phyloP scores from a whole-genome alignment of 1,140 invertebrate genomes.

The Holotrichia oblita region DNA sequence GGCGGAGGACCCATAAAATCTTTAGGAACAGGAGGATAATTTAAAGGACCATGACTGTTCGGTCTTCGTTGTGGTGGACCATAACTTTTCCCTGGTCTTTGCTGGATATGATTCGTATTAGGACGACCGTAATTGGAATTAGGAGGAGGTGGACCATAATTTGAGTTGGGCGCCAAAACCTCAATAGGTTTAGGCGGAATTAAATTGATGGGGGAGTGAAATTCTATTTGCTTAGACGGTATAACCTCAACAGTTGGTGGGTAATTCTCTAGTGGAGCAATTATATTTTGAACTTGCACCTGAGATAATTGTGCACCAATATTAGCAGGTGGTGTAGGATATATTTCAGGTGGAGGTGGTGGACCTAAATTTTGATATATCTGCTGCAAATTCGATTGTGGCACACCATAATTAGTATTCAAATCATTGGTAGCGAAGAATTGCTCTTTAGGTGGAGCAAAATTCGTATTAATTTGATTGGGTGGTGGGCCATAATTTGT shows the following conservation, averaged over 20 bases:
- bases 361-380: neutral
- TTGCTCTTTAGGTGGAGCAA: neutral
- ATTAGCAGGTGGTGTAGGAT: neutral
- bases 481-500: neutral
- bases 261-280: neutral
- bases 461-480: too few species aligned
- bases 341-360: neutral
- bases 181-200: neutral
- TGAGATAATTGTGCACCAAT: neutral
- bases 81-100: slow-evolving; percentile 20
- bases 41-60: slow-evolving; percentile 19
- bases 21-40: neutral
- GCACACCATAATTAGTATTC: neutral
- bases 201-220: neutral
- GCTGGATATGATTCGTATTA: neutral
- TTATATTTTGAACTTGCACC: neutral
- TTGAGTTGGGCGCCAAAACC: neutral
- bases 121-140: slow-evolving; percentile 1
- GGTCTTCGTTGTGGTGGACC: slow-evolving; percentile 3
- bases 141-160: slow-evolving; percentile 19
- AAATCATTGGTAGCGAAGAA: neutral
- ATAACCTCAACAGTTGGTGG: neutral
- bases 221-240: neutral
- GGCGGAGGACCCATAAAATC: slow-evolving; percentile 18
- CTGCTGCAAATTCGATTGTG: neutral